phyloP scores from a whole-genome alignment of 1,140 invertebrate species.

The honey bee (Apis mellifera) region Amel_HAv3.1 CM009931.2:23315501-23316000 shows the following conservation, averaged over 20 bases:
- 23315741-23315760: constrained; percentile 81
- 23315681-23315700: background rate
- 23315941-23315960: background rate
- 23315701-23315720: background rate
- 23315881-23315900: background rate
- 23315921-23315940: background rate
- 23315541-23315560: too few relatives aligned
- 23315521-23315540: too few relatives aligned
- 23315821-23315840: constrained; percentile 24
- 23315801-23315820: constrained; percentile 59
- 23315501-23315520: too few relatives aligned
- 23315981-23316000: background rate
- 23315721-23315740: constrained; percentile 77
- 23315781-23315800: constrained; percentile 75
- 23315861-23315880: background rate
- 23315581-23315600: too few relatives aligned
- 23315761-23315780: constrained; percentile 79
- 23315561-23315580: too few relatives aligned
- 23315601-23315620: too few relatives aligned
- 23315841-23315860: constrained; percentile 23
- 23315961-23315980: too few relatives aligned
- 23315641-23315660: too few relatives aligned
- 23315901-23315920: background rate
- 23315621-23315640: too few relatives aligned
- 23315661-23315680: too few relatives aligned